Conservation (phyloP, 2,113 vertebrate species). For the Eurypyga helias region DNA sequence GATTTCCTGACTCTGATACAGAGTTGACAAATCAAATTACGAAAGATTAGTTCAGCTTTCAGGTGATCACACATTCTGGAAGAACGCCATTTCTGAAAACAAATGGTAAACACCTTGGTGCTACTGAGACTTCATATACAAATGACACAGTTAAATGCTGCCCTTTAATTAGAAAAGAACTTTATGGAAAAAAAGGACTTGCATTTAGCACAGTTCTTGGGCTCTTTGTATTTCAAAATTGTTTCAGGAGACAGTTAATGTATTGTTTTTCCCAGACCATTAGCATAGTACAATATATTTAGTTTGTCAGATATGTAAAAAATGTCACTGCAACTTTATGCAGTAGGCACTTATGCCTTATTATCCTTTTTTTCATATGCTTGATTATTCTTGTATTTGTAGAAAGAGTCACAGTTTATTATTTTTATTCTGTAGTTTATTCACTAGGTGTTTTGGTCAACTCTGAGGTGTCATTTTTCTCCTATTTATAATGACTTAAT, state of each 20-base stretch:
- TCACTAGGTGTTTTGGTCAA: neutral
- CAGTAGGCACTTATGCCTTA: neutral
- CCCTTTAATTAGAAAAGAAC: neutral
- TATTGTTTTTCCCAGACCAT: neutral
- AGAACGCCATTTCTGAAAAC: neutral
- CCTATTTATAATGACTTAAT: neutral
- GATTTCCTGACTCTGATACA: neutral
- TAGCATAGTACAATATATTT: neutral
- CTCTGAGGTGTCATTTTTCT: neutral
- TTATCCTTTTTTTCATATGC: neutral
- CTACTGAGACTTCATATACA: neutral
- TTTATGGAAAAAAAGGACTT: neutral
- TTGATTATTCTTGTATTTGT: neutral
- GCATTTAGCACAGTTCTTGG: neutral
- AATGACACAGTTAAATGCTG: neutral
- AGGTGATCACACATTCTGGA: neutral
- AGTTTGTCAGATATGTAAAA: neutral
- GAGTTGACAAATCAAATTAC: slow-evolving; percentile 5
- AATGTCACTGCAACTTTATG: neutral
- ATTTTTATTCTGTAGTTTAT: slow-evolving; percentile 25
- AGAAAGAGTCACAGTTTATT: neutral
- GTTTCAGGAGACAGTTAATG: neutral
- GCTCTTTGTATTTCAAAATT: neutral
- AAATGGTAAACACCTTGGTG: neutral
- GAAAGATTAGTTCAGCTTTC: neutral